Base-by-base conservation (phyloP, 2,888 invertebrate genomes). In the Calameuta idolon region DNA sequence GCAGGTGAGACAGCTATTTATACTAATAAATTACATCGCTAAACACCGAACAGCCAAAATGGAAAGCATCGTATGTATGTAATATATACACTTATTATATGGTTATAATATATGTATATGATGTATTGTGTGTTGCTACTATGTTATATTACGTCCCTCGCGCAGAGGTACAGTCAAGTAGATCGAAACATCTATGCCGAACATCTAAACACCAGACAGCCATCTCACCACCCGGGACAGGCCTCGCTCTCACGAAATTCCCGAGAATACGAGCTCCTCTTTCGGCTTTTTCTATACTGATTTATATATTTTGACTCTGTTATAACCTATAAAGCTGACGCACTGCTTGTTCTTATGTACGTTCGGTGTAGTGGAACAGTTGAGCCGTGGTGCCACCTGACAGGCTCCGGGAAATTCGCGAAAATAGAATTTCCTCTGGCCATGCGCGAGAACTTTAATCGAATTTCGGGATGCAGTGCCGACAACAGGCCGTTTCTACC, bases 331-430 rank as follows among this genome's bases (percentile, higher is more conserved):
- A 88, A 87, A 79, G 34, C 69, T 76, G 33, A 71, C 31, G 71
- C 71, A 71, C 71, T 71, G 71, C 55, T 55, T 55, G 23, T 55
- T 55, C 71, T n/a, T 34, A 34, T 71, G 34, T 71, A 71, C 33
- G 34, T 34, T 31, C 33, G 31, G 31, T 76, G 74, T 79, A 73
- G 73, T 69, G 76, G 69, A 74, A 33, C 73, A 40, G 76, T 76
- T 74, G 74, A 85, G 88, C 85, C 87, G 89, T 89, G 89, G 88
- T 89, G 89, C 90, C 89, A 90, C 89, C 90, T 89, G 88, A 88
- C 88, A 86, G 88, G 85, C 87, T 87, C 87, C 83, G 83, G 87
- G 87, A 89, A 89, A 82, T 88, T 87, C 87, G 87, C 85, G 88
- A 89, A 89, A 89, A 89, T 85, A 83, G 86, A 84, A 87, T 87